Percentiles rank a stretch among this genome's conserved stretches.
Evolutionary conservation across 1,140 invertebrate species (phyloP).

Genomic region (Eumaeus atala): DNA sequence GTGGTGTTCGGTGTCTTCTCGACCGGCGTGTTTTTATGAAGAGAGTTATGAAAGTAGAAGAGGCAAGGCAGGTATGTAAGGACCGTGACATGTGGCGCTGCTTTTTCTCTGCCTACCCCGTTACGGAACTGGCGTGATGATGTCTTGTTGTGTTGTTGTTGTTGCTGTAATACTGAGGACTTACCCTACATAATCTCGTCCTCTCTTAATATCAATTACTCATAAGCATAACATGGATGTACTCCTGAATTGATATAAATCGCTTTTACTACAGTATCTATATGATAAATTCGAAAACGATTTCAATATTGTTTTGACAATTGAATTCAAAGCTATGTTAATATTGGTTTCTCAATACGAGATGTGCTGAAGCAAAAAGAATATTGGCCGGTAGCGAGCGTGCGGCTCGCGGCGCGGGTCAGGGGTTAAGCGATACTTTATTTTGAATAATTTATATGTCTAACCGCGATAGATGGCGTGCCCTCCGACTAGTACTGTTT

Average conservation of each 20-base stretch:
- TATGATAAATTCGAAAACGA: background rate
- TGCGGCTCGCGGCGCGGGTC: conserved; percentile 49
- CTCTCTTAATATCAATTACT: too few relatives aligned
- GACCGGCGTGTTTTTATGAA: too few relatives aligned
- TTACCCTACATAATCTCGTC: too few relatives aligned
- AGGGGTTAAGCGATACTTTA: conserved; percentile 73
- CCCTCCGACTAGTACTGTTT: conserved; percentile 69
- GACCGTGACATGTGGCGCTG: too few relatives aligned
- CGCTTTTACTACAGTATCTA: background rate
- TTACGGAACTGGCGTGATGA: too few relatives aligned
- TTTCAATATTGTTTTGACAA: background rate
- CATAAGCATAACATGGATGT: background rate
- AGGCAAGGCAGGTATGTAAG: too few relatives aligned
- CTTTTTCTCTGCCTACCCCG: too few relatives aligned
- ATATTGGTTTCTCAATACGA: background rate
- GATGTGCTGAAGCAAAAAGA: conserved; percentile 19
- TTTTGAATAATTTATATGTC: conserved; percentile 74
- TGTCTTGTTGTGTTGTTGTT: too few relatives aligned
- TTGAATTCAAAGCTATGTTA: conserved; percentile 9
- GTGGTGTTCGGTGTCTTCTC: too few relatives aligned
- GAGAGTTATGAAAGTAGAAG: too few relatives aligned
- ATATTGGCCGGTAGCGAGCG: conserved; percentile 28
- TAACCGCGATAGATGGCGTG: conserved; percentile 69
- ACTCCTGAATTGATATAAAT: background rate
- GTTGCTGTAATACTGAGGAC: too few relatives aligned